phyloP scores from a whole-genome alignment of 2,797 vertebrate species.

The Rhinoraja longicauda region DNA sequence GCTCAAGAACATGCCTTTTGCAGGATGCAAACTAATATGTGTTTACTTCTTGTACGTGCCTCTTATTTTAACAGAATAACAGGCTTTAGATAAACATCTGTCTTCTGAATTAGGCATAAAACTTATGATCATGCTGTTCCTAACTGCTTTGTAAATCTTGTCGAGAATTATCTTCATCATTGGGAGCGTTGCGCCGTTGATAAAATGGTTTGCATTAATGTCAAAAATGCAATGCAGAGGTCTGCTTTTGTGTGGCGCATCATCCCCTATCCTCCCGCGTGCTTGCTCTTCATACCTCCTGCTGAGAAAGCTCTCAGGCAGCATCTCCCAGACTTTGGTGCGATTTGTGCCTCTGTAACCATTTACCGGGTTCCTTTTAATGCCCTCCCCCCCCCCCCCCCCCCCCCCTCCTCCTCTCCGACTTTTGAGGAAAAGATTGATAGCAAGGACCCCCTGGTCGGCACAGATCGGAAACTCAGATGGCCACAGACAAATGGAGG shows the following conservation, averaged over 20 bases:
- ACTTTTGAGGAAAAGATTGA: background rate
- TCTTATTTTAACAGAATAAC: background rate
- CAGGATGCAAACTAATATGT: background rate
- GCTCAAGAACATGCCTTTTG: slow-evolving; percentile 4
- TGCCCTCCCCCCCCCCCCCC: background rate
- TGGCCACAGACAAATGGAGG: too few relatives aligned
- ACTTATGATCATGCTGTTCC: background rate
- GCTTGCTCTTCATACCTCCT: background rate
- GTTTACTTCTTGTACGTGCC: background rate
- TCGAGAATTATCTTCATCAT: background rate
- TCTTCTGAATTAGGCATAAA: background rate
- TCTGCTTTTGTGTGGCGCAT: background rate
- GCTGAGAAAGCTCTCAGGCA: slow-evolving; percentile 11
- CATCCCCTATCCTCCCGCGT: background rate
- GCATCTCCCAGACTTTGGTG: background rate
- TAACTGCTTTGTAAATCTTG: slow-evolving; percentile 14
- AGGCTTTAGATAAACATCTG: background rate
- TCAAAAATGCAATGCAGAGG: background rate
- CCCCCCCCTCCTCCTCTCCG: background rate
- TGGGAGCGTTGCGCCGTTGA: background rate
- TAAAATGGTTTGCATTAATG: background rate
- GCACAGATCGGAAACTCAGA: background rate
- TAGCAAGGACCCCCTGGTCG: background rate
- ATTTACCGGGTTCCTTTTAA: background rate
- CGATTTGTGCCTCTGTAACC: background rate